These are phyloP conservation scores for Pyxicephalus adspersus DNA, from an alignment of 2,113 vertebrate species.

Conservation along the genomic window DNA sequence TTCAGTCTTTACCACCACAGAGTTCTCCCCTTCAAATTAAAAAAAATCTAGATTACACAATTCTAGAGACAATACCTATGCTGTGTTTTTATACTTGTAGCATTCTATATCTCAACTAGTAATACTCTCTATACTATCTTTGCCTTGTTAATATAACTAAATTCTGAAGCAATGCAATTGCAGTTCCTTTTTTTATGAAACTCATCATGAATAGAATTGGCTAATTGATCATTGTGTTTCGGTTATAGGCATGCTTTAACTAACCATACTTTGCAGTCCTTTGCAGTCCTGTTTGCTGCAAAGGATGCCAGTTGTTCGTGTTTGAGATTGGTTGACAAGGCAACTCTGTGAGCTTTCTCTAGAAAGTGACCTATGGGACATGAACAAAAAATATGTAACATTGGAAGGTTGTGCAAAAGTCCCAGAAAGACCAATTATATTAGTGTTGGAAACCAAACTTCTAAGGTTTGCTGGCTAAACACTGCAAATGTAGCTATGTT, in stretches of 20 bases:
- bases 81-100: too few species aligned
- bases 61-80: too few species aligned
- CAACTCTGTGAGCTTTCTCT: slow-evolving; percentile 17
- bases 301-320: not conserved
- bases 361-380: slow-evolving; percentile 43
- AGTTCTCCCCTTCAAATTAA: too few species aligned
- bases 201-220: too few species aligned
- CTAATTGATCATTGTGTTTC: not conserved
- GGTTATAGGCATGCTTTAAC: not conserved
- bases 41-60: too few species aligned
- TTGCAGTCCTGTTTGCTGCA: not conserved
- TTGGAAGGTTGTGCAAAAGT: slow-evolving; percentile 45
- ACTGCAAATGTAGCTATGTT: slow-evolving; percentile 27
- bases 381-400: slow-evolving; percentile 26
- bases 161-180: too few species aligned
- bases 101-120: too few species aligned
- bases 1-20: too few species aligned
- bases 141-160: too few species aligned
- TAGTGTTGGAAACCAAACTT: slow-evolving; percentile 27
- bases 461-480: slow-evolving; percentile 41
- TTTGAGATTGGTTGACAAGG: slow-evolving; percentile 27
- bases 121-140: too few species aligned
- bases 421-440: slow-evolving; percentile 57
- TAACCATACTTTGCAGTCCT: not conserved
- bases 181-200: too few species aligned